These are phyloP conservation scores for Eremobia ochroleuca DNA, from an alignment of 2,888 invertebrate genomes.

Conservation along the genomic window DNA sequence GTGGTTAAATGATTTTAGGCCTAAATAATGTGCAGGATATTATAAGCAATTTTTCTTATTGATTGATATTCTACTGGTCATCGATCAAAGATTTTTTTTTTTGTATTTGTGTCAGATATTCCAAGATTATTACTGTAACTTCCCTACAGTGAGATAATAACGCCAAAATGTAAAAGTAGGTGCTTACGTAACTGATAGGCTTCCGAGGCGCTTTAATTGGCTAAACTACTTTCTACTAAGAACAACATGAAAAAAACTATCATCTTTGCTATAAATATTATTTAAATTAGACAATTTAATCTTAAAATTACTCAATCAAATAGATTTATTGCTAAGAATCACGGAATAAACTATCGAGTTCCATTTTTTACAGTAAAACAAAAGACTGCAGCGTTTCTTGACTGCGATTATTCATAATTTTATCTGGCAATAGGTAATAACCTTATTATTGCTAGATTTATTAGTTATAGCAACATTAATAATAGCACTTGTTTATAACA, in stretches of 20 bases:
- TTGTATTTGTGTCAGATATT: background rate
- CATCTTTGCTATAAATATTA: slow-evolving; percentile 15
- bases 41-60: background rate
- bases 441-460: slow-evolving; percentile 27
- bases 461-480: slow-evolving; percentile 23
- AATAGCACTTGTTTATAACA: slow-evolving; percentile 41
- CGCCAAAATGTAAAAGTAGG: background rate
- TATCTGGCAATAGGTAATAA: slow-evolving; percentile 23
- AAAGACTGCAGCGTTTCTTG: slow-evolving; percentile 7
- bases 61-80: background rate
- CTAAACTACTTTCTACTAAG: background rate
- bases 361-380: slow-evolving; percentile 24
- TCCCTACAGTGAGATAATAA: background rate
- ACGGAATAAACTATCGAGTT: slow-evolving; percentile 8
- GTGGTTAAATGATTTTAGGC: slow-evolving; percentile 50
- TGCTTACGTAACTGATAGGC: background rate
- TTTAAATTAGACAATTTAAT: slow-evolving; percentile 19
- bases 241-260: background rate
- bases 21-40: slow-evolving; percentile 32
- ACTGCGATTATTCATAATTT: slow-evolving; percentile 14
- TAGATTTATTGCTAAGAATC: slow-evolving; percentile 40
- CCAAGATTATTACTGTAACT: background rate
- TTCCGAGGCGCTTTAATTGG: background rate
- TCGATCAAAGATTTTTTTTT: background rate
- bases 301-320: slow-evolving; percentile 15